Evolutionary conservation across 2,797 vertebrate species (phyloP).

Genomic region (Thalassophryne amazonica): DNA sequence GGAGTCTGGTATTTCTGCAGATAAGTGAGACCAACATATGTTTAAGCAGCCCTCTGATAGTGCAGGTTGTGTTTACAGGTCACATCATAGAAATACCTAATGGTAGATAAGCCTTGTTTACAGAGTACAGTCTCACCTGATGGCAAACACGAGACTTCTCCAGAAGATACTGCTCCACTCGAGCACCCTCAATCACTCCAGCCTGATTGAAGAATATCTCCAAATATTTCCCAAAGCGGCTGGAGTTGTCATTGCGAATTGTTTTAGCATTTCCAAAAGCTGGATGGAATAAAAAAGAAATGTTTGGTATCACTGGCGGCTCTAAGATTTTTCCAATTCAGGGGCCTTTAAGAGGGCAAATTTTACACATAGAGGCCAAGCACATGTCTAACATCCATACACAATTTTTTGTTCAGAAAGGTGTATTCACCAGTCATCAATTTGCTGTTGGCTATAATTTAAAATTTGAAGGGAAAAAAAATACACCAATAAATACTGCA

Average conservation of each 20-base stretch:
- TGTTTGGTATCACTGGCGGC: background rate
- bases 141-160: conserved; percentile 96
- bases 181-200: conserved; percentile 87
- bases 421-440: too few species aligned
- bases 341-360: too few species aligned
- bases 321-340: too few species aligned
- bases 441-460: too few species aligned
- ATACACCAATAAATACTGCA: too few species aligned
- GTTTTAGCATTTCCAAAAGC: conserved; percentile 98
- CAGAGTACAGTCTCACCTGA: conserved; percentile 76
- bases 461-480: too few species aligned
- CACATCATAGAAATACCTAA: background rate
- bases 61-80: background rate
- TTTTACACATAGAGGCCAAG: too few species aligned
- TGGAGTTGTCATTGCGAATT: conserved; percentile 92
- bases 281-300: conserved; percentile 33
- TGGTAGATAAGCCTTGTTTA: conserved; percentile 11
- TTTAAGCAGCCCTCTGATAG: background rate
- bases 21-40: background rate
- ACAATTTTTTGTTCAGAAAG: too few species aligned
- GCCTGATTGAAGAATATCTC: conserved; percentile 88
- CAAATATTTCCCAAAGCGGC: conserved; percentile 96
- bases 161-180: conserved; percentile 92
- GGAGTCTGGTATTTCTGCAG: background rate
- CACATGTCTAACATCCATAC: too few species aligned